Conservation (phyloP, 2,797 vertebrate species). For the Trachurus trachurus region DNA sequence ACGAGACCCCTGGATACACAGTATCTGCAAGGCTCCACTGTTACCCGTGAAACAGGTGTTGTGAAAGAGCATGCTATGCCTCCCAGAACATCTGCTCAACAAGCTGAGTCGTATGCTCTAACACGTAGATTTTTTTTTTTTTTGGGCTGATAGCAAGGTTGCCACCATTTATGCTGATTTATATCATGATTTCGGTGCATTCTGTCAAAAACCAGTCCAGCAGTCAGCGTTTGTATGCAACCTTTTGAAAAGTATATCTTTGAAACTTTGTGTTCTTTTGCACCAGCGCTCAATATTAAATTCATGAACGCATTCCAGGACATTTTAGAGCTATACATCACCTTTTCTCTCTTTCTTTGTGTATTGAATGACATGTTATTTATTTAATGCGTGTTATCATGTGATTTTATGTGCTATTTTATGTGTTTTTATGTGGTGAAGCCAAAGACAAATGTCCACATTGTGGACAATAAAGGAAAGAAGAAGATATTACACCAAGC, state of each 20-base stretch:
- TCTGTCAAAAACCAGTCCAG: neutral
- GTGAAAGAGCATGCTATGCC: neutral
- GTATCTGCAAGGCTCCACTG: neutral
- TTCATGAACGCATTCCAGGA: too few relatives aligned
- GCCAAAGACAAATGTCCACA: too few relatives aligned
- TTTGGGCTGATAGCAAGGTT: neutral
- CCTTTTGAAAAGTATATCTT: neutral
- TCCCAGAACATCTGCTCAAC: neutral
- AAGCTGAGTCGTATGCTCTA: neutral
- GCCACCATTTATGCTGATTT: neutral
- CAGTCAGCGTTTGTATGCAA: neutral
- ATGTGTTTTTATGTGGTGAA: too few relatives aligned
- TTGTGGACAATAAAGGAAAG: too few relatives aligned
- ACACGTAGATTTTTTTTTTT: neutral
- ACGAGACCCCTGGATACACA: neutral
- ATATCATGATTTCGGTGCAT: too few relatives aligned
- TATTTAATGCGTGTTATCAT: too few relatives aligned
- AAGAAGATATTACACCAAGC: neutral
- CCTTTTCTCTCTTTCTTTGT: too few relatives aligned
- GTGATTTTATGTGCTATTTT: too few relatives aligned
- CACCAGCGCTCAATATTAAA: neutral
- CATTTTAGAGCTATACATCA: too few relatives aligned
- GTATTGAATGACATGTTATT: too few relatives aligned
- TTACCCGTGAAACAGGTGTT: neutral
- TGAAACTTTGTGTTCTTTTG: neutral